Evolutionary conservation across 2,797 vertebrate species (phyloP), one percentile per base, ranked within the genome.

Genomic region (Oceanodroma leucorhoa): DNA sequence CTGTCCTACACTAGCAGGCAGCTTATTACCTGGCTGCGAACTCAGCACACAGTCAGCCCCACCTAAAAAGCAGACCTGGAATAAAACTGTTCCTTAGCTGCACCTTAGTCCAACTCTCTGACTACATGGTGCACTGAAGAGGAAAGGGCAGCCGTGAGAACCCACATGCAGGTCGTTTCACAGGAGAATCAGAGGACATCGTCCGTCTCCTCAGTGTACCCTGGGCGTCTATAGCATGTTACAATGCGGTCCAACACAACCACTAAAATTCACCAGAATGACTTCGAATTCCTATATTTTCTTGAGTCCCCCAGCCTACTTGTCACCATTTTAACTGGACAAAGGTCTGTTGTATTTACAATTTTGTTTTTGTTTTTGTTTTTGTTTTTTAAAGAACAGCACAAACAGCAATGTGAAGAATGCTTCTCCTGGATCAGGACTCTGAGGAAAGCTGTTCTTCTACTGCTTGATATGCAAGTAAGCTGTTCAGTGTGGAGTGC

Each of bases 211-310:
- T 73, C 41, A 12, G 6, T 3, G 29, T 13, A 40, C 48, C 32
- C 43, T 43, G 2, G 1, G 30, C 51, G 18, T 0, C 3, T 14
- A 45, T 1, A 32, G 18, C 26, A 30, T 1, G 0, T 65, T 38
- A 55, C 32, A 54, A 3, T 7, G 23, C 2, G 0, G 21, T 48
- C 43, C 83, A 60, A 60, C 8, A 48, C 23, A 60, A 51, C 20
- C 22, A 32, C 32, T 24, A 29, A 66, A 65, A 73, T 67, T 80
- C 71, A 73, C 6, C 40, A 29, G n/a, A 77, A 80, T 23, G 11
- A 34, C 38, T 77, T 71, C 30, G 36, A 27, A n/a, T 54, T 86
- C 62, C 26, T 45, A 3, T 40, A 2, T 55, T 64, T 86, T 71
- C 30, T 57, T 38, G 27, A 64, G 30, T n/a, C 12, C 55, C 46